Conservation (phyloP, 2,113 vertebrate genomes). For the Ramphastos sulfuratus region DNA sequence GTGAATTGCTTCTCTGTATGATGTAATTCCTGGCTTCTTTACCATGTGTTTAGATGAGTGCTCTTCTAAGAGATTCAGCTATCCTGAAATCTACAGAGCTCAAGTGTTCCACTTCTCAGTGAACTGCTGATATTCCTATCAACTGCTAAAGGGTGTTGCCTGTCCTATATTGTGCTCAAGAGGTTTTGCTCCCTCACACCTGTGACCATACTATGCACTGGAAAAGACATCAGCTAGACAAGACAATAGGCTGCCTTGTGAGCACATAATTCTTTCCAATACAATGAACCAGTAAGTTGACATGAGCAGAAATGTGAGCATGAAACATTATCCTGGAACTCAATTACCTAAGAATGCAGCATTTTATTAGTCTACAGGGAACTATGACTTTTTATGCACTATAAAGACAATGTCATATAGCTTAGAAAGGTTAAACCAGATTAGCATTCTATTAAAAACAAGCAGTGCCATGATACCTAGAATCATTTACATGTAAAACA, state of each 20-base stretch:
- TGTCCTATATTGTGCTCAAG: neutral
- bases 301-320: slow-evolving; percentile 5
- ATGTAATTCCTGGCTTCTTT: neutral
- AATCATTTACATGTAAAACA: neutral
- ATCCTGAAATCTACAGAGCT: neutral
- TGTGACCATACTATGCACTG: neutral
- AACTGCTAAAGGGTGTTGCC: neutral
- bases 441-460: neutral
- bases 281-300: slow-evolving; percentile 56
- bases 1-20: neutral
- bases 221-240: slow-evolving; percentile 51
- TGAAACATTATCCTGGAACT: slow-evolving; percentile 61
- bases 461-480: neutral
- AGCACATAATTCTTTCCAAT: slow-evolving; percentile 72
- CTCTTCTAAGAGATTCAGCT: neutral
- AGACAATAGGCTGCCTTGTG: slow-evolving; percentile 62
- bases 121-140: neutral
- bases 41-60: neutral
- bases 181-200: slow-evolving; percentile 6
- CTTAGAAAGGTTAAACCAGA: neutral
- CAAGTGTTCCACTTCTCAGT: neutral
- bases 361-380: slow-evolving; percentile 31
- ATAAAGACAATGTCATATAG: neutral
- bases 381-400: neutral
- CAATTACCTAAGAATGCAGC: slow-evolving; percentile 36